These are phyloP conservation scores for Tachycineta bicolor DNA, from an alignment of 2,113 vertebrate species.

Conservation along the genomic window DNA sequence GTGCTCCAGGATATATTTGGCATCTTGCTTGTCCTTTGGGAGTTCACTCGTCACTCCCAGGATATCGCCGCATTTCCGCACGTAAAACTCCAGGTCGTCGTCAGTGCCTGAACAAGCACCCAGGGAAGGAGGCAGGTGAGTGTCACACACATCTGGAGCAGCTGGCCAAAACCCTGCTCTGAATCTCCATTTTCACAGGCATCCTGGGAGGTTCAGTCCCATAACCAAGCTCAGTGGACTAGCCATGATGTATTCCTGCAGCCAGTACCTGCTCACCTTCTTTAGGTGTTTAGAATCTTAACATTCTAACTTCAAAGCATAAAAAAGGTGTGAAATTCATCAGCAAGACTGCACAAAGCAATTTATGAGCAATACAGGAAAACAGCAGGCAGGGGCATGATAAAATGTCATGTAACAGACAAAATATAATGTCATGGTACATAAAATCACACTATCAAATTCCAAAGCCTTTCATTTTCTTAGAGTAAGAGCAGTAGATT, in stretches of 20 bases:
- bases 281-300: not conserved
- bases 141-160: not conserved
- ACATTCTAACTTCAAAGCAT: not conserved
- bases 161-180: not conserved
- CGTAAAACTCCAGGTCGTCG: conserved; percentile 94
- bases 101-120: conserved; percentile 84
- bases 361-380: not conserved
- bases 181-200: not conserved
- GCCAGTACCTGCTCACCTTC: not conserved
- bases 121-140: not conserved
- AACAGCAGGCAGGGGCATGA: not conserved
- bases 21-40: conserved; percentile 89
- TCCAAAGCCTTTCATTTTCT: not conserved
- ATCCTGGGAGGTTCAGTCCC: not conserved
- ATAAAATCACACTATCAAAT: not conserved
- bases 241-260: not conserved
- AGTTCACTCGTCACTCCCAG: conserved; percentile 88
- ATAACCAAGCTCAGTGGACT: not conserved
- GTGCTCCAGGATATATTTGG: conserved; percentile 91
- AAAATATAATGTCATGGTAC: not conserved
- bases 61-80: conserved; percentile 94
- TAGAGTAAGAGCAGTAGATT: not conserved
- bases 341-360: not conserved
- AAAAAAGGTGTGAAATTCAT: not conserved
- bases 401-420: not conserved